Evolutionary conservation across 2,888 invertebrate genomes (phyloP), one percentile per base, ranked within the genome.

Genomic region (Aphidoletes aphidimyza): DNA sequence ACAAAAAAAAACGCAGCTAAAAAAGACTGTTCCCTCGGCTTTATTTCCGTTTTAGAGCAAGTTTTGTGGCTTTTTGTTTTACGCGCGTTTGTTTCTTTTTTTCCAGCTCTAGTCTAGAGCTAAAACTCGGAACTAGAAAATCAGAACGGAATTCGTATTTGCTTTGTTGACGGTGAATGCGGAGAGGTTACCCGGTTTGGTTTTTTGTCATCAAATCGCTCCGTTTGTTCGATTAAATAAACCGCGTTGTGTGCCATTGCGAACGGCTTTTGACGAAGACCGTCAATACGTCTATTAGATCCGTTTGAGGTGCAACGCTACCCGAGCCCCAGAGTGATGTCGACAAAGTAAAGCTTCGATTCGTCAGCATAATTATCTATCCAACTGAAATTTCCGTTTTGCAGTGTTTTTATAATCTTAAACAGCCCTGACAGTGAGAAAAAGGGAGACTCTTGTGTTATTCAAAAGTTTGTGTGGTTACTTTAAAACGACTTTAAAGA

Each of bases 161-260:
- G 69, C 69, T 69, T 30, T 69, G 6, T 22, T 3, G 22, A 26
- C 26, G 3, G 69, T 69, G 69, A 17, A 37, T 81, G 9, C 1
- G n/a, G n/a, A n/a, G n/a, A n/a, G n/a, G n/a, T n/a, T n/a, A n/a
- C n/a, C n/a, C n/a, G 36, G 17, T 3, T 37, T 37, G 1, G 37
- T 0, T 81, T 37, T 81, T 81, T 81, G 19, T 37, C 37, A 37
- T n/a, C 81, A 14, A 5, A 14, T 78, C 36, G 34, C 9, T 78
- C n/a, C 78, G 36, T 78, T 81, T 37, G 37, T 81, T 81, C 81
- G 37, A 81, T 37, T 81, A 37, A 81, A 81, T 81, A 81, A 81
- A 81, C 37, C 37, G n/a, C 37, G 37, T 37, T 37, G 81, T 37
- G n/a, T 81, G 26, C 8, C 37, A 6, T 5, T 81, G 36, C 22